Base-by-base conservation (phyloP, 2,113 vertebrate genomes). In the Trichechus manatus region DNA sequence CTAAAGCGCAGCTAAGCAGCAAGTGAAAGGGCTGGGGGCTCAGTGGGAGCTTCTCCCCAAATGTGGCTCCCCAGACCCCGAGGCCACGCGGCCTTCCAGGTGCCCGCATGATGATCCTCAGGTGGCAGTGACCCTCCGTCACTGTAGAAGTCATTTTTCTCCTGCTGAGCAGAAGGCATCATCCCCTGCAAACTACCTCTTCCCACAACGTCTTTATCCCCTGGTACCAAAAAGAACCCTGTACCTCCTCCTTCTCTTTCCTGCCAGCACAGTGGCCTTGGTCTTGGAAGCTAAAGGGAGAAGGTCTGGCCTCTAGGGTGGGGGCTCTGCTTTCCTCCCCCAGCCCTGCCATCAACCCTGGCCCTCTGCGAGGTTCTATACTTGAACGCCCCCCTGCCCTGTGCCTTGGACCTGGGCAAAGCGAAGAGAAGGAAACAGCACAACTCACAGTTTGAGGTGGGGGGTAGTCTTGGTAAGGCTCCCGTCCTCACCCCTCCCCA, bases 141-240 rank as follows among this genome's bases (percentile, higher is more conserved):
- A 94, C 90, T 94, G 94, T 88, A 94, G 83, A 96, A 94, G 96
- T 97, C 97, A 85, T 96, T 97, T 74, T 97, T 96, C 92, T 97
- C 97, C 97, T 97, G 98, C 98, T 97, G 95, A 97, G 98, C 98
- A 97, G 97, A 97, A 97, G 91, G 96, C 88, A 17, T 84, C 87
- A 42, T 74, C 96, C 96, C 97, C 97, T 89, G 95, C 94, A 96
- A 98, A 97, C 98, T 98, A 98, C 98, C 98, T 98, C 98, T 98
- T 98, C 96, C 98, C 94, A 96, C 75, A 8, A 91, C 1, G 88
- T 97, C 97, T 98, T 97, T 98, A 86, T 97, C 97, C 97, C 98
- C 97, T 94, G 93, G 96, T 97, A 98, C 98, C 97, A 97, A 98
- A 98, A 98, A 97, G 87, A 47, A 89, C 66, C 95, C 96, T 20